Conservation (phyloP, 2,113 vertebrate genomes). For the Myotis brandtii region DNA sequence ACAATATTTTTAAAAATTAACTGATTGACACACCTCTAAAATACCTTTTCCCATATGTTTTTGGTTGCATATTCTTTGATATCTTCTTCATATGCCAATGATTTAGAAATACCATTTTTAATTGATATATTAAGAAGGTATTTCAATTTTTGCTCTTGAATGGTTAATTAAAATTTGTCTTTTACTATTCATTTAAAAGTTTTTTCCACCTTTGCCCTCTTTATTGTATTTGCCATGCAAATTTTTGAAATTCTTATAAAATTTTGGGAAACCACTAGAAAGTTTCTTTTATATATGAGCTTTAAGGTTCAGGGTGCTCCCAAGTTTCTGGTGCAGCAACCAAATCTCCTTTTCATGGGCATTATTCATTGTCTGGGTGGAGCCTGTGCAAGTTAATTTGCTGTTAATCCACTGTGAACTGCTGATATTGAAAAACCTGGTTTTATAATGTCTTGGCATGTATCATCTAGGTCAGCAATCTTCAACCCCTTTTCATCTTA, state of each 20-base stretch:
- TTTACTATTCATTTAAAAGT: constrained; percentile 15
- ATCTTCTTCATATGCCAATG: not conserved
- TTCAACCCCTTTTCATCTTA: not conserved
- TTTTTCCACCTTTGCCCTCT: not conserved
- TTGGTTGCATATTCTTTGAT: not conserved
- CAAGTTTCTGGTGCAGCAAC: not conserved
- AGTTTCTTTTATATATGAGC: not conserved
- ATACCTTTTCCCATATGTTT: not conserved
- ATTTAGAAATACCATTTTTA: constrained; percentile 21
- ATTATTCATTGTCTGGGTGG: not conserved
- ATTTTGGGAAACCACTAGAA: not conserved
- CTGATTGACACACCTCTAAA: not conserved
- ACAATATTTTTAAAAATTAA: not conserved
- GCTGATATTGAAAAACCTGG: not conserved
- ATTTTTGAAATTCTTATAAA: constrained; percentile 26
- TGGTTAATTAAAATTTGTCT: constrained; percentile 25
- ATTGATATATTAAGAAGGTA: not conserved
- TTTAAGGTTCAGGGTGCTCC: constrained; percentile 3
- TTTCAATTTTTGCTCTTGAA: constrained; percentile 12
- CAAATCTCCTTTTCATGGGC: not conserved
- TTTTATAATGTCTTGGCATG: not conserved
- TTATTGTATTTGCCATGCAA: not conserved
- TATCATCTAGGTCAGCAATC: not conserved
- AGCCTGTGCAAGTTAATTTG: not conserved
- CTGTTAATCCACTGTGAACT: not conserved